Evolutionary conservation across 2,797 vertebrate genomes (phyloP).

Genomic region (Cossypha niveicapilla): DNA sequence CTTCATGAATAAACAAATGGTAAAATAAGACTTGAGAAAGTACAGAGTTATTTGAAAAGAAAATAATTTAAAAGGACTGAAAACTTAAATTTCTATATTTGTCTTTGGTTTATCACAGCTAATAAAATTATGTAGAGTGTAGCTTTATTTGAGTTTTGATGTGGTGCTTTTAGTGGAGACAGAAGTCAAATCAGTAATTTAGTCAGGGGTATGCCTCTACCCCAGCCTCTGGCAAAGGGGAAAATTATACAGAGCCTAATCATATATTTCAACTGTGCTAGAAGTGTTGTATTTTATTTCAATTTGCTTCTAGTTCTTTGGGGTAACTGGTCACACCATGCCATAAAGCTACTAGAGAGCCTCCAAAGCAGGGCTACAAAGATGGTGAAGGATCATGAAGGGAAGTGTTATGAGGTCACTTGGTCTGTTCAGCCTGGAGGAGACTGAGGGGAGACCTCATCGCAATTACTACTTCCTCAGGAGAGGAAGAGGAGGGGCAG

Average conservation of each 20-base stretch:
- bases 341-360: background rate
- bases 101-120: background rate
- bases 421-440: background rate
- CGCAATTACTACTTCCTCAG: fast-evolving
- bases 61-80: background rate
- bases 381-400: background rate
- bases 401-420: fast-evolving
- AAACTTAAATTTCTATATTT: background rate
- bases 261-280: too few species aligned
- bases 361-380: background rate
- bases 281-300: background rate
- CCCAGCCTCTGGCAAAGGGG: too few species aligned
- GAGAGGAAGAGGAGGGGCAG: background rate
- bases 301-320: background rate
- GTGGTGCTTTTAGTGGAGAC: background rate
- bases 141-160: background rate
- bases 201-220: background rate
- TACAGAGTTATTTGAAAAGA: background rate
- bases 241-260: background rate
- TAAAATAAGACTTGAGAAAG: background rate
- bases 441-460: background rate
- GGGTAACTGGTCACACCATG: fast-evolving
- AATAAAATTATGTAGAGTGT: background rate
- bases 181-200: background rate
- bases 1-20: background rate